Percentiles rank a stretch among this genome's conserved stretches.
Evolutionary conservation across 92 coral and sea anemone species (phyloP).

Genomic region (Palythoa grandiflora): DNA sequence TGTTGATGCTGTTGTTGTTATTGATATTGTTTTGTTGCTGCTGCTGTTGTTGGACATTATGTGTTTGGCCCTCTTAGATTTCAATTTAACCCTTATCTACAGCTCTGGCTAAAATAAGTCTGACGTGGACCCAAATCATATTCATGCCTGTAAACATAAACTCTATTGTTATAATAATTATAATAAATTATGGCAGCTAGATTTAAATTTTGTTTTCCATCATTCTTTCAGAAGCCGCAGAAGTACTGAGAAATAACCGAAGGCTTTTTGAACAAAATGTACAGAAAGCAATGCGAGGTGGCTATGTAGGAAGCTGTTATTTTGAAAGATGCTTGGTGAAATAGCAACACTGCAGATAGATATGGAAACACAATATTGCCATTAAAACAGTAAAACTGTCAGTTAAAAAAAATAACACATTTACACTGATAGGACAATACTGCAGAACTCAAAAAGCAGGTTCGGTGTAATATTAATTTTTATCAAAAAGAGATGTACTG

Average conservation of each 20-base stretch:
- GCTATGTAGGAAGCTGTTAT: constrained; percentile 93
- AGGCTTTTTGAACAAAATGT: constrained; percentile 98
- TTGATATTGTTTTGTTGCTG: no score
- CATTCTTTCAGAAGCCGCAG: constrained; percentile 89
- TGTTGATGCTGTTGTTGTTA: no score
- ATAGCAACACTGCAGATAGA: constrained; percentile 19
- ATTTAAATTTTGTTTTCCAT: not conserved
- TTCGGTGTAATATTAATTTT: not conserved
- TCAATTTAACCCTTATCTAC: no score
- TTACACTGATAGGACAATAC: not conserved
- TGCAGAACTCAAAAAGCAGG: not conserved
- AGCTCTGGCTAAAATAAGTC: no score
- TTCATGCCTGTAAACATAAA: not conserved
- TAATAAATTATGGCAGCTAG: not conserved
- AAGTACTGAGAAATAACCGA: constrained; percentile 92
- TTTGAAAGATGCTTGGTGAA: constrained; percentile 93
- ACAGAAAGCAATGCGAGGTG: constrained; percentile 97
- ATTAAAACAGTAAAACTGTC: not conserved
- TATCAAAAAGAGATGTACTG: not conserved
- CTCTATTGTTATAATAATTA: no score
- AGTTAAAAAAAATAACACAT: not conserved
- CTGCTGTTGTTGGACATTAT: no score
- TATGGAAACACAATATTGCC: not conserved
- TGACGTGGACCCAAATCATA: no score
- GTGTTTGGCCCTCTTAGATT: no score